Conservation (phyloP, 53 echinoderm and acorn worm species). For the Mesocentrotus franciscanus region DNA sequence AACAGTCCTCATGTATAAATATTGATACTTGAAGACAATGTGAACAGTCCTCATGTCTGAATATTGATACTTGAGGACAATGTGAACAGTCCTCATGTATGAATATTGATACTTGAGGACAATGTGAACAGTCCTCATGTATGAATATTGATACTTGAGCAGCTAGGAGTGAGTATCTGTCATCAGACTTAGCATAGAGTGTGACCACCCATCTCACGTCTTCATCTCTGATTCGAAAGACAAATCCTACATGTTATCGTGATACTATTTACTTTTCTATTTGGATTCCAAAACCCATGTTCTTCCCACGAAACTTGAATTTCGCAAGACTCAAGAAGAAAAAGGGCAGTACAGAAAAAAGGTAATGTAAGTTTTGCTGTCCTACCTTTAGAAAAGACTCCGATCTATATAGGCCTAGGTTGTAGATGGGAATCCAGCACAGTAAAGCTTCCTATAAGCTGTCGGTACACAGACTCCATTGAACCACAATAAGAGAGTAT, state of each 20-base stretch:
- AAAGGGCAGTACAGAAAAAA: not conserved
- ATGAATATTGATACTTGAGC: not conserved
- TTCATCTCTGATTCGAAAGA: not conserved
- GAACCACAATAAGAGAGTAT: not conserved
- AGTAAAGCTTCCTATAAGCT: not conserved
- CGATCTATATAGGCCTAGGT: not conserved
- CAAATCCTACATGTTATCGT: conserved; percentile 48
- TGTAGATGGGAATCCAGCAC: not conserved
- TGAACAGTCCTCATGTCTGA: not conserved
- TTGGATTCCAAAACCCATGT: not conserved
- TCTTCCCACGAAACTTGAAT: conserved; percentile 57
- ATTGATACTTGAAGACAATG: not conserved
- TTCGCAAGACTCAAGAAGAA: conserved; percentile 16
- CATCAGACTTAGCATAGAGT: not conserved
- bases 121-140: not conserved
- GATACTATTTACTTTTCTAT: conserved; percentile 48
- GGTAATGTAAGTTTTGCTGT: not conserved
- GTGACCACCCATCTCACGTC: conserved; percentile 18
- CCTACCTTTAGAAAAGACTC: not conserved
- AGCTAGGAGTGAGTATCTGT: not conserved
- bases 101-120: not conserved
- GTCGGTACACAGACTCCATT: not conserved
- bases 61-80: not conserved
- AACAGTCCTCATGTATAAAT: too few species aligned
- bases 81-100: not conserved